These are phyloP conservation scores for Crossaster papposus DNA, from an alignment of 53 echinoderm and acorn worm genomes.

Conservation along the genomic window DNA sequence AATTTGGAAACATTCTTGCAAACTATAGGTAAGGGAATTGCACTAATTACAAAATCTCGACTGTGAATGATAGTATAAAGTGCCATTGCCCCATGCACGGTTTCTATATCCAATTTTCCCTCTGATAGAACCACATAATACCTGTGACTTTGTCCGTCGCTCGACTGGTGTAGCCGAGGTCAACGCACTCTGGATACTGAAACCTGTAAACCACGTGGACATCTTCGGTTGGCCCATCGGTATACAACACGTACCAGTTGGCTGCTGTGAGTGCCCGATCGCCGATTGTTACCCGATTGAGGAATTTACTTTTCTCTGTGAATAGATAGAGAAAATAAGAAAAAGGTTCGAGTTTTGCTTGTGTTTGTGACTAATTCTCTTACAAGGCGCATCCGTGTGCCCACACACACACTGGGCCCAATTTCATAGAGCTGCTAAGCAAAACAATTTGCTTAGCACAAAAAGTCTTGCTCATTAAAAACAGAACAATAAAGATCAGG, in stretches of 20 bases:
- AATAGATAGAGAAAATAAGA: neutral
- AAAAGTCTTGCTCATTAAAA: no score
- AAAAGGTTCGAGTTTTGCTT: no score
- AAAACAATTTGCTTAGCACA: no score
- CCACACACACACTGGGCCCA: no score
- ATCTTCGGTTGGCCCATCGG: neutral
- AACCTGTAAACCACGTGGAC: neutral
- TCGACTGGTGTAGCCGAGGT: neutral
- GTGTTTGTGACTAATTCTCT: no score
- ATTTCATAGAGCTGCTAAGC: no score
- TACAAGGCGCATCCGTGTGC: no score
- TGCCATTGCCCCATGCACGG: neutral
- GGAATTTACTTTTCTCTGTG: neutral
- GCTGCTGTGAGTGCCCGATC: neutral
- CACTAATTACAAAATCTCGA: no score
- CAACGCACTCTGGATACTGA: neutral
- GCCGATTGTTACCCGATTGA: neutral
- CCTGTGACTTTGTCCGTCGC: neutral
- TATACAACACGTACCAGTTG: neutral
- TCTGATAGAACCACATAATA: neutral
- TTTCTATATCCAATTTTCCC: neutral
- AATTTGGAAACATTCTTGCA: no score
- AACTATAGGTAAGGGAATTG: no score
- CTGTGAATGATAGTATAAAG: no score
- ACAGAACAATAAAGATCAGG: no score